Evolutionary conservation across 2,797 vertebrate genomes (phyloP).

Genomic region (Dendrocincla tyrannina): DNA sequence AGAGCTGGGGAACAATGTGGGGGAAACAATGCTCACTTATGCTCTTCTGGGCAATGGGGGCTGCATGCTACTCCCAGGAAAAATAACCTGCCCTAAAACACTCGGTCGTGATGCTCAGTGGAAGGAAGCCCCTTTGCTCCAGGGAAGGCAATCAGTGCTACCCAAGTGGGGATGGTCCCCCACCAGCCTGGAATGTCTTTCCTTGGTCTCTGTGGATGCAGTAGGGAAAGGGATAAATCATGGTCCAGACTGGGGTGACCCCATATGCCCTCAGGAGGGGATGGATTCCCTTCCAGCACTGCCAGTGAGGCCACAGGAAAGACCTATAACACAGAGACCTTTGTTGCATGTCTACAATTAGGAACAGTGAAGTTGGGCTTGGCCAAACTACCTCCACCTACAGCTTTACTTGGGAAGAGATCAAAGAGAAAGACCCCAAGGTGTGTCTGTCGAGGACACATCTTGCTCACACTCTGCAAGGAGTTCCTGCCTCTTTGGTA

Average conservation of each 20-base stretch:
- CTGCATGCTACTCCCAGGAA: background rate
- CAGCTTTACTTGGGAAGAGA: background rate
- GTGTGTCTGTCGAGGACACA: background rate
- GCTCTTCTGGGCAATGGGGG: conserved; percentile 37
- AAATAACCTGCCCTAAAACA: conserved; percentile 28
- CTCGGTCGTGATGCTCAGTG: background rate
- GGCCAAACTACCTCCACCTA: background rate
- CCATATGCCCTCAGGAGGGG: background rate
- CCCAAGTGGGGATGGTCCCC: background rate
- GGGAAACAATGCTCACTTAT: conserved; percentile 64
- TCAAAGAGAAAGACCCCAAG: background rate
- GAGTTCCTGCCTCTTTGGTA: background rate
- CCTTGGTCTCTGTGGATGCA: background rate
- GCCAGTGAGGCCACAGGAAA: background rate
- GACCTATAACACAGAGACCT: too few species aligned
- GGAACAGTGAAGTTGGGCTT: background rate
- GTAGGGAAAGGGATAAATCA: background rate
- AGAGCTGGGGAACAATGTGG: conserved; percentile 22
- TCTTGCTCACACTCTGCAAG: background rate
- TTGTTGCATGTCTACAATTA: background rate
- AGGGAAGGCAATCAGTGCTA: background rate
- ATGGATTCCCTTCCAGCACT: background rate
- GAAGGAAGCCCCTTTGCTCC: background rate
- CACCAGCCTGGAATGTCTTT: background rate
- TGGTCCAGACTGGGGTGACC: background rate